A percentile compares a stretch with the other conserved stretches of the same genome.
These are phyloP conservation scores for Sinocyclocheilus anophthalmus DNA, from an alignment of 2,113 vertebrate genomes.

Conservation along the genomic window DNA sequence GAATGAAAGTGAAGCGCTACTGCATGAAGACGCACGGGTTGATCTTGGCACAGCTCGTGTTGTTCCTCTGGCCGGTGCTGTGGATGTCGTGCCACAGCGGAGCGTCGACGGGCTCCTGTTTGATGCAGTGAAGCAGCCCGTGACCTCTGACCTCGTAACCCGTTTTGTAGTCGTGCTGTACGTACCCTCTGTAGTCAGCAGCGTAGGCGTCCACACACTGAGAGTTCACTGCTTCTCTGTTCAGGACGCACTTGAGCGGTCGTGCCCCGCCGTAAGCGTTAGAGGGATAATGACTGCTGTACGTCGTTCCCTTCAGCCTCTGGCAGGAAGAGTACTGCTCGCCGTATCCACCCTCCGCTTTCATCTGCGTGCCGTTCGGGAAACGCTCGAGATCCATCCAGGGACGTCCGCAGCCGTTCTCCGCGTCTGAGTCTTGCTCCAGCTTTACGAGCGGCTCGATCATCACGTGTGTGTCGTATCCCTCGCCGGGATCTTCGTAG, in stretches of 20 bases:
- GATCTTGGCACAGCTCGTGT: constrained; percentile 70
- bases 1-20: constrained; percentile 32
- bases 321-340: constrained; percentile 80
- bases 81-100: constrained; percentile 72
- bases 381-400: no score
- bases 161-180: constrained; percentile 75
- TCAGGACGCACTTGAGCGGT: constrained; percentile 70
- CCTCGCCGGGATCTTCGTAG: constrained; percentile 36
- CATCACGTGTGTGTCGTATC: constrained; percentile 73
- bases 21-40: constrained; percentile 76
- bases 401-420: constrained; percentile 71
- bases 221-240: constrained; percentile 76
- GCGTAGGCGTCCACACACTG: constrained; percentile 64
- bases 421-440: constrained; percentile 85
- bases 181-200: constrained; percentile 75
- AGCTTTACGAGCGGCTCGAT: constrained; percentile 86
- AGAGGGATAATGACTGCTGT: constrained; percentile 70
- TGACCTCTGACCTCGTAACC: constrained; percentile 78
- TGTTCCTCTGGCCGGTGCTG: no score
- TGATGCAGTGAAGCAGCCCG: constrained; percentile 79
- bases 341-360: constrained; percentile 80
- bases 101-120: constrained; percentile 89
- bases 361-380: constrained; percentile 72
- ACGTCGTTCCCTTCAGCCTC: constrained; percentile 76
- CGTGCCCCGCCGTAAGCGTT: constrained; percentile 63